Evolutionary conservation across 2,888 invertebrate species (phyloP).

Genomic region (Dryomyza anilis): DNA sequence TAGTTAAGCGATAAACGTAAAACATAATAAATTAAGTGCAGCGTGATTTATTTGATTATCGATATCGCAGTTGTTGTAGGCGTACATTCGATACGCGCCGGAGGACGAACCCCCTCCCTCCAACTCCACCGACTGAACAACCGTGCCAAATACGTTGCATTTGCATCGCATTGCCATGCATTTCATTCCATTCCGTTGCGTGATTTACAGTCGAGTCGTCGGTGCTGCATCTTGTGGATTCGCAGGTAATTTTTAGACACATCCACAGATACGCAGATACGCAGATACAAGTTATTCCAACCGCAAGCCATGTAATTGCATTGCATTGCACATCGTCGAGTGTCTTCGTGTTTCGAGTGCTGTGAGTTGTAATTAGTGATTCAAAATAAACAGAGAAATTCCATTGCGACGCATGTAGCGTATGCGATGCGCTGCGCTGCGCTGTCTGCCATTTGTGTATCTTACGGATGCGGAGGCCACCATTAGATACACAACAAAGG

Average conservation of each 20-base stretch:
- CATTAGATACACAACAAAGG: too few relatives aligned
- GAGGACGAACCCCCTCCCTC: background rate
- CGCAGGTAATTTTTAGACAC: background rate
- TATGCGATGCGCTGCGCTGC: background rate
- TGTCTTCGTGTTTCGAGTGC: too few relatives aligned
- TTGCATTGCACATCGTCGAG: too few relatives aligned
- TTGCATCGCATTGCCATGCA: background rate
- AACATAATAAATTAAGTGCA: background rate
- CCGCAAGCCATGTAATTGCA: too few relatives aligned
- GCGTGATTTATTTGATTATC: slow-evolving; percentile 23
- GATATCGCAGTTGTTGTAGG: background rate
- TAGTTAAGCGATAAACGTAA: background rate
- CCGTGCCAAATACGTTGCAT: background rate
- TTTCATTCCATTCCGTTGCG: slow-evolving; percentile 6
- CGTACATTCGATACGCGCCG: background rate
- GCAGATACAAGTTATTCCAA: background rate
- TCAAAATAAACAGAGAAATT: background rate
- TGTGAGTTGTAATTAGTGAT: background rate
- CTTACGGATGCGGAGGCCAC: background rate
- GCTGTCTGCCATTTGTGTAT: background rate
- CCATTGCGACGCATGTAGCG: background rate
- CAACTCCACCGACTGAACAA: too few relatives aligned
- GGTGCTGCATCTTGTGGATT: background rate
- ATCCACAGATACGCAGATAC: background rate
- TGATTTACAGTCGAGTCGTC: background rate